phyloP scores from a whole-genome alignment of 2,113 vertebrate species.

The Anser brachyrhynchus region DNA sequence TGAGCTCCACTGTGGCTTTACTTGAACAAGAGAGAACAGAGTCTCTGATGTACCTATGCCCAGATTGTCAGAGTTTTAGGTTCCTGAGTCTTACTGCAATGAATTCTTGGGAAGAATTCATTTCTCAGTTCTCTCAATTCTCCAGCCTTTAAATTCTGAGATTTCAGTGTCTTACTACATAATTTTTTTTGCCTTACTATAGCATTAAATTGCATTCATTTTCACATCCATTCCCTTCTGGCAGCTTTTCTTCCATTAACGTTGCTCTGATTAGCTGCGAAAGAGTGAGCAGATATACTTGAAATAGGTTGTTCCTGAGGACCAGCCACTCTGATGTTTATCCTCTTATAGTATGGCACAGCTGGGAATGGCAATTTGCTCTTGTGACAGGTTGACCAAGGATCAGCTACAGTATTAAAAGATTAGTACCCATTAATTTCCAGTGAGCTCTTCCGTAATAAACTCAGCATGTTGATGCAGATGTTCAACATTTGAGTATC shows the following conservation, averaged over 20 bases:
- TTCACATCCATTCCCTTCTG: background rate
- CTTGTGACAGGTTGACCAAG: constrained; percentile 46
- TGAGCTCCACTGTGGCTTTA: background rate
- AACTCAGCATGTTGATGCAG: background rate
- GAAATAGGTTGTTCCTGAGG: constrained; percentile 27
- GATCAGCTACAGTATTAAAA: constrained; percentile 59
- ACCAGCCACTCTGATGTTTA: background rate
- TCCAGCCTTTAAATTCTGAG: background rate
- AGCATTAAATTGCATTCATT: background rate
- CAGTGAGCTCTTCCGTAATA: background rate
- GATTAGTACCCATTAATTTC: constrained; percentile 59
- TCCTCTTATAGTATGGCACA: constrained; percentile 23
- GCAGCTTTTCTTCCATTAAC: background rate
- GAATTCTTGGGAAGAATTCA: background rate
- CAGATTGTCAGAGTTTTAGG: background rate
- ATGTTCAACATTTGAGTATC: background rate
- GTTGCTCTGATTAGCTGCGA: background rate
- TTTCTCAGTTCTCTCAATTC: background rate
- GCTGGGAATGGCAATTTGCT: constrained; percentile 64
- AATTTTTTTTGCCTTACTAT: background rate
- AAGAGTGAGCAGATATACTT: constrained; percentile 8
- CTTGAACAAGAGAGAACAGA: background rate
- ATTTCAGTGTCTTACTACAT: background rate
- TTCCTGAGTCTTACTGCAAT: background rate
- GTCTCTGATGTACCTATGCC: background rate